Evolutionary conservation across 2,797 vertebrate species (phyloP), one percentile per base, ranked within the genome.

Genomic region (Kryptolebias ocellatus): DNA sequence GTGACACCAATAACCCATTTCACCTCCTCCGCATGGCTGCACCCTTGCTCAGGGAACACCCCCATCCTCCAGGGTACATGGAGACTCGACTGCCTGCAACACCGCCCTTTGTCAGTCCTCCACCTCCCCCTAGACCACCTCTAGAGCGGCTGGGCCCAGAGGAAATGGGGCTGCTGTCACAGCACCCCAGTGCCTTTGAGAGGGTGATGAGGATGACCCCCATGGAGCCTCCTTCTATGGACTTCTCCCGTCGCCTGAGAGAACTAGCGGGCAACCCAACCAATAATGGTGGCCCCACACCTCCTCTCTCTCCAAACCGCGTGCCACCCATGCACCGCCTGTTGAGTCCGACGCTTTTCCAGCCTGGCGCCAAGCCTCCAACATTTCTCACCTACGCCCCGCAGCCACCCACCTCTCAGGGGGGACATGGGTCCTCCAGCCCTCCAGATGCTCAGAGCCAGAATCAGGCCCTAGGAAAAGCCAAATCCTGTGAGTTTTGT

Each of bases 401-500:
- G 0, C 91, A 92, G 74, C 89, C 81, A 1, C 84, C 89, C 29
- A 62, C 81, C 18, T 70, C 89, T 39, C 89, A 91, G 71, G 87
- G 94, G 8, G 87, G 80, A 2, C 85, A 85, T 0, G 86, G 85
- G 20, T 87, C 89, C 11, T 94, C 77, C 72, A 91, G 86, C 58
- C 85, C 91, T 37, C 86, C 87, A 16, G 90, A 95, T 81, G 0
- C 50, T 56, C 90, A 88, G 55, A 72, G 84, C 61, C 91, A 82
- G 77, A 88, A 62, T 78, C 88, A 90, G 78, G 76, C 85, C 49
- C 79, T 64, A 0, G 89, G 67, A 29, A 95, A 95, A 75, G 67
- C 95, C 78, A 99, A 99, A 92, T 99, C 98, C 27, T 99, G 98
- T 12, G 97, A 99, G 92, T 99, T 99, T 92, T 99, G 98, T 11